Evolutionary conservation across 2,797 vertebrate species (phyloP), one percentile per base, ranked within the genome.

Genomic region (Smutsia gigantea): DNA sequence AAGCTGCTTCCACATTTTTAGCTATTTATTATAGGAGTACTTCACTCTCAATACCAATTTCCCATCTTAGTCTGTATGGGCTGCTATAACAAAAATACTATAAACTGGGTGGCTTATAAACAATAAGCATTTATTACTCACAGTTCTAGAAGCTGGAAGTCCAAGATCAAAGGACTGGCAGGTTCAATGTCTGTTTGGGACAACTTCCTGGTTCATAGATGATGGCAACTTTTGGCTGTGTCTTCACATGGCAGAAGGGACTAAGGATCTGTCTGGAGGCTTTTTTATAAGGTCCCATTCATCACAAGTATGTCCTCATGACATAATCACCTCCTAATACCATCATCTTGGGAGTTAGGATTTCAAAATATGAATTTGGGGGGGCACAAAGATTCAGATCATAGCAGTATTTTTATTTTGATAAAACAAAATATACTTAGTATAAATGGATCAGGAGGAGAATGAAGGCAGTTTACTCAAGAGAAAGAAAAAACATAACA

Each of bases 391-490:
- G 25, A 51, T 69, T 92, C 57, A 92, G 25, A 84, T 10, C 9
- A 66, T 42, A 55, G 46, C 15, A 72, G 34, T 64, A 42, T 68
- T 59, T 19, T 77, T 90, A 94, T 78, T 53, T 84, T 84, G 23
- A 51, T 42, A 94, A 94, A 92, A 75, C 15, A 23, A 77, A 92
- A 72, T 66, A 34, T 72, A 88, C 46, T 89, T 87, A 49, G 8
- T 18, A 81, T 89, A 75, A 85, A 49, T 53, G 27, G 31, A 29
- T 66, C 2, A 78, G 9, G 19, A 82, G 27, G 23, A 91, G 2
- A 92, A 69, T 81, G 27, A 85, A 85, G 46, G 34, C 6, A 31
- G 23, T 53, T 88, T 64, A 85, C 12, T 81, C 27, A 94, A 17
- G n/a, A 77, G 25, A 49, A 77, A 93, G 39, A 93, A 82, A 55